These are phyloP conservation scores for Apis laboriosa DNA, from an alignment of 1,140 invertebrate species.

Conservation along the genomic window DNA sequence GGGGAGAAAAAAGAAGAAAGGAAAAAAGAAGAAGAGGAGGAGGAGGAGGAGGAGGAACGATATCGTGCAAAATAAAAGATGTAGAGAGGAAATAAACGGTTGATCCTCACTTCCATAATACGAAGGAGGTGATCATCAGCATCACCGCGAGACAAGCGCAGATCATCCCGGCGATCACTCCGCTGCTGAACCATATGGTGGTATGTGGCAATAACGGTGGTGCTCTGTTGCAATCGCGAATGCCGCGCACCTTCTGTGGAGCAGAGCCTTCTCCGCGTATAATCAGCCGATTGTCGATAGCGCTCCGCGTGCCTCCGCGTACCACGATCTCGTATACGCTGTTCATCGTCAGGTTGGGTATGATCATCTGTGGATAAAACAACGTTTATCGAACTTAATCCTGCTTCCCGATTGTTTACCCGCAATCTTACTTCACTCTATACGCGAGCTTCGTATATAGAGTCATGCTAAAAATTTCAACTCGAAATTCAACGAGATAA, in stretches of 20 bases:
- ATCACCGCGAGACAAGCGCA: conserved; percentile 88
- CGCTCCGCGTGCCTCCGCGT: conserved; percentile 86
- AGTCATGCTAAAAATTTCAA: not conserved
- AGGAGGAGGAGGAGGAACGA: no score
- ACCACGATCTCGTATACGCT: conserved; percentile 89
- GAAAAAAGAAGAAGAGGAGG: not conserved
- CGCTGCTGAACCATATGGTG: conserved; percentile 85
- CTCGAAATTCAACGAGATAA: not conserved
- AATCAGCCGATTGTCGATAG: conserved; percentile 83
- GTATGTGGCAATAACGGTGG: conserved; percentile 82
- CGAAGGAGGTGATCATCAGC: conserved; percentile 86
- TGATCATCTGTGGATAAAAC: conserved; percentile 83
- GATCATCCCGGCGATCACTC: conserved; percentile 87
- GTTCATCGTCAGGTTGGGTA: conserved; percentile 88
- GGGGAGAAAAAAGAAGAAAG: not conserved
- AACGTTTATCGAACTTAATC: not conserved
- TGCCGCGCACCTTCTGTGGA: conserved; percentile 84
- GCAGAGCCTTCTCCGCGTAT: conserved; percentile 86
- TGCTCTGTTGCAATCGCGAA: conserved; percentile 86
- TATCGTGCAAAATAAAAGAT: not conserved
- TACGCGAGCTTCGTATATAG: not conserved
- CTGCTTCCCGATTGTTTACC: no score
- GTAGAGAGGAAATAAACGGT: not conserved
- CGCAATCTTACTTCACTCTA: not conserved
- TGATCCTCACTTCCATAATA: conserved; percentile 88